Evolutionary conservation across 2,888 invertebrate genomes (phyloP).

Genomic region (Cataglyphis cursor): DNA sequence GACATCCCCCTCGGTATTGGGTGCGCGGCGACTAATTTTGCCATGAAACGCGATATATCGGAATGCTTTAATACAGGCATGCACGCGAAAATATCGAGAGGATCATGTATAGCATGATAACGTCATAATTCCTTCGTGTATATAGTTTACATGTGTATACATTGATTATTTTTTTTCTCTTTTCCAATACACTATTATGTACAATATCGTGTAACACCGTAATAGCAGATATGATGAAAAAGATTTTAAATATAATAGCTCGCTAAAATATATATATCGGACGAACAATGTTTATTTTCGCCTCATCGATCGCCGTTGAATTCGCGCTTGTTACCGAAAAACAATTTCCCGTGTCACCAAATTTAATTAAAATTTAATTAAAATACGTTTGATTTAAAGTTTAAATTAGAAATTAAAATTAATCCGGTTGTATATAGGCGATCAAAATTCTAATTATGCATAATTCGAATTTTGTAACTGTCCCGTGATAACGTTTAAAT

Average conservation of each 20-base stretch:
- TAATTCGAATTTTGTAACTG: not conserved
- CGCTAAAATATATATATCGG: not conserved
- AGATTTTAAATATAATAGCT: slow-evolving; percentile 2
- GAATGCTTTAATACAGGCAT: slow-evolving; percentile 22
- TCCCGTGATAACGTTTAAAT: not conserved
- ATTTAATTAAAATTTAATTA: slow-evolving; percentile 39
- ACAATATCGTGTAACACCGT: slow-evolving; percentile 22
- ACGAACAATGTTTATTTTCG: slow-evolving; percentile 5
- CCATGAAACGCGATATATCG: slow-evolving; percentile 40
- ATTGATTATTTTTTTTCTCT: slow-evolving; percentile 16
- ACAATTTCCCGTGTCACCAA: slow-evolving; percentile 32
- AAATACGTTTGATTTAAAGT: slow-evolving; percentile 45
- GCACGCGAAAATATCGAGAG: slow-evolving; percentile 24
- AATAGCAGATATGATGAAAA: not conserved
- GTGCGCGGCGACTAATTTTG: slow-evolving; percentile 28
- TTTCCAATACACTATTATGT: slow-evolving; percentile 13
- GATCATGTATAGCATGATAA: slow-evolving; percentile 32
- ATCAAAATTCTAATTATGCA: slow-evolving; percentile 43
- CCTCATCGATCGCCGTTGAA: slow-evolving; percentile 3
- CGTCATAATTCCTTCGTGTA: slow-evolving; percentile 26
- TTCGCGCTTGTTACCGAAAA: slow-evolving; percentile 34
- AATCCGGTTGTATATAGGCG: slow-evolving; percentile 20
- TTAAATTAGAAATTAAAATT: slow-evolving; percentile 48
- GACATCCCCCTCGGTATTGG: slow-evolving; percentile 26
- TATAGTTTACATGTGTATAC: not conserved